Percentiles rank a stretch among this genome's conserved stretches.
Conservation (phyloP, 2,113 vertebrate species). For the Gobio gobio region DNA sequence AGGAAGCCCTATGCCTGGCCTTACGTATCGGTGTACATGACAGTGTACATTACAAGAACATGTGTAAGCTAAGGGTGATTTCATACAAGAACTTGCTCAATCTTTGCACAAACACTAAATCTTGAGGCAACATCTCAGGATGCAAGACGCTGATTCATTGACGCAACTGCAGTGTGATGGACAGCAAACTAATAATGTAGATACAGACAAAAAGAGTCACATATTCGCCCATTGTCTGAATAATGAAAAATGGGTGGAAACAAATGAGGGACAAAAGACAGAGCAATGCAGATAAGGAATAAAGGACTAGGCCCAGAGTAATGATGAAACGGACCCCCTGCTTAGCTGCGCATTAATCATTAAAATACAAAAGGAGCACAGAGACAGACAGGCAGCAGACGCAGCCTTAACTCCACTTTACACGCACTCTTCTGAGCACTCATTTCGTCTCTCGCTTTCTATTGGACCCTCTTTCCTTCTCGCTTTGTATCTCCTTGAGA, state of each 20-base stretch:
- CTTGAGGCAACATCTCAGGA: not conserved
- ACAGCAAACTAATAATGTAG: slow-evolving; percentile 13
- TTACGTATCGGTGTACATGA: too few relatives aligned
- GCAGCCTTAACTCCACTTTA: slow-evolving; percentile 63
- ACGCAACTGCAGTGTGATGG: not conserved
- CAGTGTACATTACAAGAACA: not conserved
- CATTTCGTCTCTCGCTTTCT: slow-evolving; percentile 29
- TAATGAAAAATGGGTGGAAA: slow-evolving; percentile 48
- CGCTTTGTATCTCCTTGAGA: slow-evolving; percentile 63
- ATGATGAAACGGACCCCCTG: slow-evolving; percentile 64
- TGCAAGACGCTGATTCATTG: not conserved
- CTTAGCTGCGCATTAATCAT: slow-evolving; percentile 74
- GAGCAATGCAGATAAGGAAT: slow-evolving; percentile 33
- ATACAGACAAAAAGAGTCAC: not conserved
- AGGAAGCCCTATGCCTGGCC: not conserved
- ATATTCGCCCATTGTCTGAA: slow-evolving; percentile 28
- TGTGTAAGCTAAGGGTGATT: not conserved
- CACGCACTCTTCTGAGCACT: slow-evolving; percentile 1
- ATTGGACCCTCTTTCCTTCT: slow-evolving; percentile 46
- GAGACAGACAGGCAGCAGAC: slow-evolving; percentile 59
- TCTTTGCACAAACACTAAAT: too few relatives aligned
- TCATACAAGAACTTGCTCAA: too few relatives aligned
- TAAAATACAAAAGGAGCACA: slow-evolving; percentile 64
- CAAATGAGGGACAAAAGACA: slow-evolving; percentile 58
- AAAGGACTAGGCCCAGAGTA: slow-evolving; percentile 59